Conservation (phyloP, 64 coral and sea anemone genomes). For the Stichodactyla helianthus region DNA sequence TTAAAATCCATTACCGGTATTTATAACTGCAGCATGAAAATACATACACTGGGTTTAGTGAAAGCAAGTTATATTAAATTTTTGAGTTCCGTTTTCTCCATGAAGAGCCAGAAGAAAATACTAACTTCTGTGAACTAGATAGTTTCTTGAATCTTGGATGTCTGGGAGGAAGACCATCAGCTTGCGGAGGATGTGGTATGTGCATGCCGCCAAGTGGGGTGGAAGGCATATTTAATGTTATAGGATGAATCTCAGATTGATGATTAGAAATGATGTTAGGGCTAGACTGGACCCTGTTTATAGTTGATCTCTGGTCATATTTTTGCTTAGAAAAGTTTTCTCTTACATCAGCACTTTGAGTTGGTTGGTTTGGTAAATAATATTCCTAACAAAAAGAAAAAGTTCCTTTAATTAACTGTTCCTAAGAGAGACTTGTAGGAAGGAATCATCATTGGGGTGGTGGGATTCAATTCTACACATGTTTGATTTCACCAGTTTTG, state of each 20-base stretch:
- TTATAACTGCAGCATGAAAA: not conserved
- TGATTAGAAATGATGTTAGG: conserved; percentile 29
- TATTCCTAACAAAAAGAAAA: conserved; percentile 20
- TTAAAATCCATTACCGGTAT: too few species aligned
- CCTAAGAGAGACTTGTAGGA: too few species aligned
- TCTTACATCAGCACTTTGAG: conserved; percentile 22
- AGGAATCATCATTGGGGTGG: too few species aligned
- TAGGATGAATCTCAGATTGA: conserved; percentile 25
- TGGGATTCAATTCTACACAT: too few species aligned
- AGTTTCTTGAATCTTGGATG: conserved; percentile 6
- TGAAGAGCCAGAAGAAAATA: conserved; percentile 55
- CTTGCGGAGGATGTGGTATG: not conserved
- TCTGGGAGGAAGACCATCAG: conserved; percentile 36
- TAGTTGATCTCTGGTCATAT: not conserved
- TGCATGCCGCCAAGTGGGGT: not conserved
- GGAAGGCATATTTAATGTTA: conserved; percentile 2
- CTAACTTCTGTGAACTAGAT: not conserved
- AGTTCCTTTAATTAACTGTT: not conserved
- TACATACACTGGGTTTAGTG: not conserved
- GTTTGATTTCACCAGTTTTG: too few species aligned
- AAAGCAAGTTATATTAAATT: not conserved
- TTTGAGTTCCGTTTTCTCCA: conserved; percentile 47
- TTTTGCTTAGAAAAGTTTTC: not conserved
- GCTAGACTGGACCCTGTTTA: conserved; percentile 29
- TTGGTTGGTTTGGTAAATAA: conserved; percentile 52